phyloP scores from a whole-genome alignment of 2,888 invertebrate species.

The Meta bourneti region DNA sequence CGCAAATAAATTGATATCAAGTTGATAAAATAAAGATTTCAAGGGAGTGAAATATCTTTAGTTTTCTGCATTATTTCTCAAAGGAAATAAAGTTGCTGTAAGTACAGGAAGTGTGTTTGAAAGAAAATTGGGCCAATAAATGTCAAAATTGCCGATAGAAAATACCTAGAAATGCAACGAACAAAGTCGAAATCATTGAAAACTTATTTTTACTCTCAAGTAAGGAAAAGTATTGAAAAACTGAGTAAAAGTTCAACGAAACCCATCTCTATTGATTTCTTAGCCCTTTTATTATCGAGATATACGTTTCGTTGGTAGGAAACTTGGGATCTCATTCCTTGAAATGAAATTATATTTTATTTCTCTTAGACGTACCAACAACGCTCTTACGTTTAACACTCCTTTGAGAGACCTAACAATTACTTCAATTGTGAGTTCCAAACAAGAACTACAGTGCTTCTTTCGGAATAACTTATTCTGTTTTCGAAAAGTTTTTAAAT shows the following conservation, averaged over 20 bases:
- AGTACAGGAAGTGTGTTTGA: not conserved
- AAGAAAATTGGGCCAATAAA: conserved; percentile 46
- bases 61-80: too few species aligned
- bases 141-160: conserved; percentile 7
- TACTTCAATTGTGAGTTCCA: too few species aligned
- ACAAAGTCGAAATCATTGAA: conserved; percentile 11
- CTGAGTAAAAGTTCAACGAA: not conserved
- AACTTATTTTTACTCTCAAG: conserved; percentile 21
- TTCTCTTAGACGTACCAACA: not conserved
- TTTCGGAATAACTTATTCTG: too few species aligned
- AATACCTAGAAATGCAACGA: conserved; percentile 10
- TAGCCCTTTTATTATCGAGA: not conserved
- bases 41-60: too few species aligned
- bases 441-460: too few species aligned
- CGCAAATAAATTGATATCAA: too few species aligned
- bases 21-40: too few species aligned
- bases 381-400: too few species aligned
- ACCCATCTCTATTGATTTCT: conserved; percentile 11
- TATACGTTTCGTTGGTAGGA: not conserved
- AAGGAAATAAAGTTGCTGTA: too few species aligned
- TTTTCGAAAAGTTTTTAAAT: too few species aligned
- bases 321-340: not conserved
- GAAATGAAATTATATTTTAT: not conserved
- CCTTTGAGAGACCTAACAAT: too few species aligned
- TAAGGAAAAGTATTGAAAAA: conserved; percentile 27